Evolutionary conservation across 2,888 invertebrate genomes (phyloP).

Genomic region (Linnaemya tessellans): DNA sequence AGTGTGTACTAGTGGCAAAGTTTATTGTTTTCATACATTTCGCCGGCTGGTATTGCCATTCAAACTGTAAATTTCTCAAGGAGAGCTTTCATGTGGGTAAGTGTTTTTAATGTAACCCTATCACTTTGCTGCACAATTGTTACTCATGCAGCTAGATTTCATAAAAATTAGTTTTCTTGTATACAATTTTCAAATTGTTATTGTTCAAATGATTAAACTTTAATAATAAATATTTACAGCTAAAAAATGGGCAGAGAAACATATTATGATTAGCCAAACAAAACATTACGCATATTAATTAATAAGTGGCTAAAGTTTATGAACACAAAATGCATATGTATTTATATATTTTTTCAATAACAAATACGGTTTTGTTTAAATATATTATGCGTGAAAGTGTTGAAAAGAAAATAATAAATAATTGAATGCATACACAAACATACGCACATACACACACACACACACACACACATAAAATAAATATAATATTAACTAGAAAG

Average conservation of each 20-base stretch:
- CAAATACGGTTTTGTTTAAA: constrained; percentile 54
- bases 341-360: not conserved
- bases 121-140: no score
- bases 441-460: not conserved
- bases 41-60: no score
- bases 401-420: constrained; percentile 56
- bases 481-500: constrained; percentile 13
- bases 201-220: not conserved
- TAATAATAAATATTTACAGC: not conserved
- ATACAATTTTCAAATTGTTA: not conserved
- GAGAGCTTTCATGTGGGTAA: no score
- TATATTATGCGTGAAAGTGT: constrained; percentile 72
- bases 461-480: not conserved
- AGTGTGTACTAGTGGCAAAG: no score
- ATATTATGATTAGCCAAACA: constrained; percentile 22
- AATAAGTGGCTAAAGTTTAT: constrained; percentile 38
- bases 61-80: no score
- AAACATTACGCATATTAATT: constrained; percentile 50
- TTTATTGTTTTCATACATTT: no score
- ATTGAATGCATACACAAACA: constrained; percentile 1
- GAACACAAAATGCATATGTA: constrained; percentile 19
- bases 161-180: not conserved
- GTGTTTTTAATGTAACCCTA: no score
- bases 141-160: no score
- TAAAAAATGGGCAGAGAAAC: not conserved